Evolutionary conservation across 1,140 invertebrate species (phyloP).

Genomic region (Acromyrmex heyeri): DNA sequence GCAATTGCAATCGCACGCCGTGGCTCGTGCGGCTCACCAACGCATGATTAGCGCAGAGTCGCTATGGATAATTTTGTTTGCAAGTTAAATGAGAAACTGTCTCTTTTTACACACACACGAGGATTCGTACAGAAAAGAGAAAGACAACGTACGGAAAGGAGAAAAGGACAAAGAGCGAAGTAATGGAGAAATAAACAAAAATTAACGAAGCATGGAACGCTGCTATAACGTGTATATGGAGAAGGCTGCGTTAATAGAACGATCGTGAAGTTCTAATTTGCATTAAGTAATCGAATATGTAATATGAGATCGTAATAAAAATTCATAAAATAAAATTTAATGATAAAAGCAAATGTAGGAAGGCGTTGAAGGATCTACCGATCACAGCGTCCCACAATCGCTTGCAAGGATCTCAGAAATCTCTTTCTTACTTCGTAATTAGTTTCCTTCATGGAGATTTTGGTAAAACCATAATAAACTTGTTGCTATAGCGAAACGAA

Average conservation of each 20-base stretch:
- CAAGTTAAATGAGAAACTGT: constrained; percentile 52
- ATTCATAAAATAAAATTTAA: background rate
- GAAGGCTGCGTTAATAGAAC: background rate
- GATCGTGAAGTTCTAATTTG: background rate
- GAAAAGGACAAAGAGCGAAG: background rate
- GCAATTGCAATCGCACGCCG: constrained; percentile 7
- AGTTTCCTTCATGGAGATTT: constrained; percentile 30
- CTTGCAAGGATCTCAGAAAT: background rate
- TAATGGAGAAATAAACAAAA: constrained; percentile 36
- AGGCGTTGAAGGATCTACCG: background rate
- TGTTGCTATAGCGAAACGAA: constrained; percentile 39
- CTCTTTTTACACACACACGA: background rate
- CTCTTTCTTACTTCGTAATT: constrained; percentile 38
- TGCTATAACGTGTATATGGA: no score
- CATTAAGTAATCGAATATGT: background rate
- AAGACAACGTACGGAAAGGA: background rate
- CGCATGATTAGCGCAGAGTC: constrained; percentile 47
- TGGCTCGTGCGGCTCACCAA: constrained; percentile 9
- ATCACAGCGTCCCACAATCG: background rate
- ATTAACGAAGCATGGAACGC: background rate
- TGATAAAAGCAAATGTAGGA: constrained; percentile 27
- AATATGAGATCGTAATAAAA: constrained; percentile 11
- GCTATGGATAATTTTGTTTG: constrained; percentile 57
- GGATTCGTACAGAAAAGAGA: background rate
- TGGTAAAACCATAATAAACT: constrained; percentile 33